Percentiles rank a stretch among this genome's conserved stretches.
These are phyloP conservation scores for Takifugu flavidus DNA, from an alignment of 2,113 vertebrate species.

Conservation along the genomic window DNA sequence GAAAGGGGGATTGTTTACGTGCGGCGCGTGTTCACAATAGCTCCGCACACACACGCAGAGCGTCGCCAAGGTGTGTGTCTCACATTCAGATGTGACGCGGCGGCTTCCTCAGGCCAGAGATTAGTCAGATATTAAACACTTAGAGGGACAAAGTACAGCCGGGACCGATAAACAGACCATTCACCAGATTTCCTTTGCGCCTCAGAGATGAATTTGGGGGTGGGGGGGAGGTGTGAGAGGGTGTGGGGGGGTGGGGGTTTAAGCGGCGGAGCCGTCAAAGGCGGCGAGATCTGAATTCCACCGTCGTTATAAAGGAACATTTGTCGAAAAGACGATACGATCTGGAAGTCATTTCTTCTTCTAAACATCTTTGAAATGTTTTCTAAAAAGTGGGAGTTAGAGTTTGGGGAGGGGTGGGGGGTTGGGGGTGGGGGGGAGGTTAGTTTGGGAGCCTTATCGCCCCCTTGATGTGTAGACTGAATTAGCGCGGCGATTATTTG, in stretches of 20 bases:
- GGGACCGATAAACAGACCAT: conserved; percentile 13
- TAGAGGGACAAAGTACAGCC: conserved; percentile 23
- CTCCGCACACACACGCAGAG: conserved; percentile 6
- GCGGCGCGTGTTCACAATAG: conserved; percentile 20
- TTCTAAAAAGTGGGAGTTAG: neutral
- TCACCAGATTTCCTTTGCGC: conserved; percentile 28
- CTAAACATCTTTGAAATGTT: conserved; percentile 15
- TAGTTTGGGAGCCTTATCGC: conserved; percentile 41
- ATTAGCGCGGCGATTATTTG: conserved; percentile 38
- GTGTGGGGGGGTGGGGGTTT: neutral
- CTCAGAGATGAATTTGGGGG: conserved; percentile 18
- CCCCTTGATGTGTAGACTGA: conserved; percentile 25
- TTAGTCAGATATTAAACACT: conserved; percentile 21
- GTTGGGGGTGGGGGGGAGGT: conserved; percentile 25
- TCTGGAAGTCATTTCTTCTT: conserved; percentile 8
- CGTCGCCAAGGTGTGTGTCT: conserved; percentile 23
- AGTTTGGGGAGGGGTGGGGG: conserved; percentile 21
- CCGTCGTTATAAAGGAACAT: conserved; percentile 11
- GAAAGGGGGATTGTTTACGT: conserved; percentile 19
- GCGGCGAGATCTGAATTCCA: conserved; percentile 2
- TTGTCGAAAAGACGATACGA: conserved; percentile 5
- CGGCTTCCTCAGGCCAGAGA: conserved; percentile 43
- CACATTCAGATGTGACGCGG: conserved; percentile 36
- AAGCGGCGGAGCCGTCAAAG: conserved; percentile 11
- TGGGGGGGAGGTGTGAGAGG: too few relatives aligned